phyloP scores from a whole-genome alignment of 53 echinoderm and acorn worm genomes.

The Patiria pectinifera region DNA sequence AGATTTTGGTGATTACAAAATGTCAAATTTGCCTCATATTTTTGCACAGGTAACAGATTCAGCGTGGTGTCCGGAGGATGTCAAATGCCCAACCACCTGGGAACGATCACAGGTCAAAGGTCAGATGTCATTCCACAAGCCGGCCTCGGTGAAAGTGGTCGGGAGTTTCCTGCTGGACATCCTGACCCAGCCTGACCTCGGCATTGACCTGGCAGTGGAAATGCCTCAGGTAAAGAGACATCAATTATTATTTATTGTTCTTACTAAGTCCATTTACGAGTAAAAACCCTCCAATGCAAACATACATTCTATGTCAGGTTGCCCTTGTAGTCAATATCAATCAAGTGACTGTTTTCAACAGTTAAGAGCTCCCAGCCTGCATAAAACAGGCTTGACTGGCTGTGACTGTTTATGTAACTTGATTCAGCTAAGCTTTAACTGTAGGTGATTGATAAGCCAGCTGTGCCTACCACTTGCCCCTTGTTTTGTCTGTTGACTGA shows the following conservation, averaged over 20 bases:
- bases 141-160: slow-evolving; percentile 75
- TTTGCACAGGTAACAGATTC: slow-evolving; percentile 66
- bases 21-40: background rate
- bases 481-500: too few relatives aligned
- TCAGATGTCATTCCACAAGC: slow-evolving; percentile 75
- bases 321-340: too few relatives aligned
- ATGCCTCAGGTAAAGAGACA: slow-evolving; percentile 69
- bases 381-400: too few relatives aligned
- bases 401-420: too few relatives aligned
- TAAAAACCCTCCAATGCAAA: background rate
- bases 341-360: too few relatives aligned
- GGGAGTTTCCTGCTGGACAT: slow-evolving; percentile 89
- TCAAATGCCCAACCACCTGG: slow-evolving; percentile 74
- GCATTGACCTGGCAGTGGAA: slow-evolving; percentile 81
- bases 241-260: background rate
- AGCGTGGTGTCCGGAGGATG: slow-evolving; percentile 62
- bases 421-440: too few relatives aligned
- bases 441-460: too few relatives aligned
- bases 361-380: too few relatives aligned
- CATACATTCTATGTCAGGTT: too few relatives aligned
- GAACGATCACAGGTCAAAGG: slow-evolving; percentile 75
- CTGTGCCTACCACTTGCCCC: too few relatives aligned
- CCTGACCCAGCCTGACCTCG: slow-evolving; percentile 69
- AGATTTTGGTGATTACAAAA: too few relatives aligned
- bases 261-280: too few relatives aligned